Base-by-base conservation (phyloP, 2,888 invertebrate species). In the Drosophila merina region DNA sequence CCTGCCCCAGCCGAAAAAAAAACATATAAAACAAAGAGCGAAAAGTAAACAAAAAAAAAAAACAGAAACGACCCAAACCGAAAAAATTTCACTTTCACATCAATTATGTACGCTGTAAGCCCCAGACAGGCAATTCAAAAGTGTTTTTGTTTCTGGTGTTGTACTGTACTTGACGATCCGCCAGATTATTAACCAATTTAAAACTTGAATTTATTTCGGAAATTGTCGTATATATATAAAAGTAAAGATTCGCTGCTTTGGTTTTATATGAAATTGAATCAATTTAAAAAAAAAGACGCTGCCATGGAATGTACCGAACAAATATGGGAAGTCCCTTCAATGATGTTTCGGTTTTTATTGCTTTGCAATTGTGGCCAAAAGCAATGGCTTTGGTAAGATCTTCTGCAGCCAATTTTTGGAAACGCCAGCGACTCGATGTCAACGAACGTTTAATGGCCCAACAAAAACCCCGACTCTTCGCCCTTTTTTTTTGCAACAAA, bases 51-150 rank as follows among this genome's bases (percentile, higher is more conserved):
- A 55, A 54, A 56, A 47, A 64, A 62, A 63, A 59, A 71, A 66
- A 56, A 50, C 51, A 20, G 54, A 47, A 64, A 62, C 59, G 58
- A 50, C 66, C 68, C 73, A 78, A 49, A 72, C 44, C 40, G 38
- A 70, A 72, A 72, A 79, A 86, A 82, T 86, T 82, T 82, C 82
- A 82, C 82, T 82, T 82, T 82, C 82, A 86, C 82, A 82, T 86
- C 86, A 82, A 86, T 82, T 36, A 36, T 36, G 36, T 82, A 86
- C 82, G 77, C 66, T 71, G 67, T 20, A 62, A 78, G 25, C 36
- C 36, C 57, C 66, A 26, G 51, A 55, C 74, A 58, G 57, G 68
- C 54, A 33, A 60, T 57, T 45, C 36, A 59, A 59, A 57, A 57
- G 1, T n/a, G 36, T 36, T 36, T 36, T 36, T 36, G 36, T 36